Conservation (phyloP, 2,888 invertebrate genomes). For the Adelphocoris suturalis region DNA sequence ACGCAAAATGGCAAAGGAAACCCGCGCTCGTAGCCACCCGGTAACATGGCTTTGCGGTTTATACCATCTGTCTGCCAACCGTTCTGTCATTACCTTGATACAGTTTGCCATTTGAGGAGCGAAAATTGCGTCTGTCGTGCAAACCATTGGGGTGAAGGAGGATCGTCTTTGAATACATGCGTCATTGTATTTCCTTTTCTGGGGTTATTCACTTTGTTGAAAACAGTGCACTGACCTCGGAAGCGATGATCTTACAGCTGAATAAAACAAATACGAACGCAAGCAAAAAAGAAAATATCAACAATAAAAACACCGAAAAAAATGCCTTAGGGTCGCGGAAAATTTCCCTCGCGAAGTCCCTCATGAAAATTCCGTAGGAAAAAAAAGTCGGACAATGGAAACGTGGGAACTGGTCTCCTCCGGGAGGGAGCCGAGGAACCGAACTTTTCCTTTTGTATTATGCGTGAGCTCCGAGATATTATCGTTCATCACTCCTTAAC, state of each 20-base stretch:
- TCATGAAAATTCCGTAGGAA: not conserved
- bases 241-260: not conserved
- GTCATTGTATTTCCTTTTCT: no score
- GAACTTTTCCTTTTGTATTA: constrained; percentile 19
- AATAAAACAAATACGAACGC: not conserved
- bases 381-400: constrained; percentile 17
- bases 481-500: not conserved
- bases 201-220: no score
- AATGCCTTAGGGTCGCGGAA: not conserved
- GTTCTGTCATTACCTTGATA: no score
- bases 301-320: not conserved
- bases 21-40: no score
- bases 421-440: not conserved
- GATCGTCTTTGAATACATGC: no score
- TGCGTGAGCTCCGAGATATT: not conserved
- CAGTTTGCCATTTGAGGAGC: no score
- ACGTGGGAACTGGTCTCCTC: constrained; percentile 4
- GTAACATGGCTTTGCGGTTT: no score
- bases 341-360: constrained; percentile 2
- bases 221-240: not conserved
- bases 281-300: not conserved
- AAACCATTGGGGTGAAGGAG: no score
- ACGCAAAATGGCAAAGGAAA: no score
- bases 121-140: no score
- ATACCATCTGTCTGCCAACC: no score